Evolutionary conservation across 2,797 vertebrate species (phyloP), one percentile per base, ranked within the genome.

Genomic region (Pteronotus mesoamericanus): DNA sequence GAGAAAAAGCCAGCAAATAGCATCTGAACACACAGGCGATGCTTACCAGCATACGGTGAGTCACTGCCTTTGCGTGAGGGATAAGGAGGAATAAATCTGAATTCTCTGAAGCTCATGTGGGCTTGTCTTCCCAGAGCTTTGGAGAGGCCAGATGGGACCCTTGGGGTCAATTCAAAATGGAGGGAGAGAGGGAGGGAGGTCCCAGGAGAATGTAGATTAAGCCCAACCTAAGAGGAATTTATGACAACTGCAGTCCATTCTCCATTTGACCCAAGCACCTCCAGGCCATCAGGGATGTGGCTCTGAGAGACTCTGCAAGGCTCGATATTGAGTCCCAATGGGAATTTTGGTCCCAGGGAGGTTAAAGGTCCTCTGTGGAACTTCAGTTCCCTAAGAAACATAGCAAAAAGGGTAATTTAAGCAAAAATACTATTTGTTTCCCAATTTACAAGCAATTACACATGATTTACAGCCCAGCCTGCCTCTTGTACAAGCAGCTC

Each of bases 371-470:
- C 68, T 79, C 69, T 59, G 9, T 64, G 32, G 80, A 90, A 71
- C 46, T 26, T 78, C 68, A 57, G 26, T 96, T 90, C 91, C 96
- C 82, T 68, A 46, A 90, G 95, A 96, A 96, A 95, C 95, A 95
- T 75, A 94, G 97, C 86, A 94, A 98, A 97, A 92, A 95, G 97
- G 0, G 83, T 97, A 98, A 98, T 98, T 98, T 98, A 98, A 98
- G 94, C 83, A 96, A 98, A 98, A 98, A 98, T 97, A 98, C 98
- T 98, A 97, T 98, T 98, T 98, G 98, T 98, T 98, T 98, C 98
- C 97, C 98, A 98, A 98, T 98, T 98, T 98, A 98, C 98, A 98
- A 97, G 98, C 98, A 97, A 98, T 98, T 98, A 98, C 97, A 91
- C 97, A 97, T 98, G 98, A 98, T 98, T 98, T 98, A 98, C 97